Evolutionary conservation across 2,797 vertebrate species (phyloP).

Genomic region (Morus bassanus): DNA sequence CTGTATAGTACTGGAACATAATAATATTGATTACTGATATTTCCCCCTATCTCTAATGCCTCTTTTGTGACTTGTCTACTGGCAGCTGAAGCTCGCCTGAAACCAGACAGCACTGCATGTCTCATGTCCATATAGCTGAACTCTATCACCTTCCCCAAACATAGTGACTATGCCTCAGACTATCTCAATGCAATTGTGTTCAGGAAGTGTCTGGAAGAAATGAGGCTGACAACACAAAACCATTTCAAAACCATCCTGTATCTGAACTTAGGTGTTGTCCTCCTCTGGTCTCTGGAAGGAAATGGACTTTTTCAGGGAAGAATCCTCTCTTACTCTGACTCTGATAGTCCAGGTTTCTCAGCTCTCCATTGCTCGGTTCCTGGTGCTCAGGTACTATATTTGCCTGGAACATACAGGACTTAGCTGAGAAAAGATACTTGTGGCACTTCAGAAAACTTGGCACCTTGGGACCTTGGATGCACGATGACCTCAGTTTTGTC

Average conservation of each 20-base stretch:
- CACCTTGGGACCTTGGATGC: neutral
- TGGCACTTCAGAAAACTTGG: neutral
- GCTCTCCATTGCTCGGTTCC: neutral
- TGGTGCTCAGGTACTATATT: neutral
- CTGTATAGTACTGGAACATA: neutral
- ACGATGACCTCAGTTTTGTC: accelerated
- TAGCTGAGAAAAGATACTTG: neutral
- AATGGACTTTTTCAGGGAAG: neutral
- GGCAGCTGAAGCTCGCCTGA: neutral
- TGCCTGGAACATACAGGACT: neutral
- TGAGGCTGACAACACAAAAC: neutral
- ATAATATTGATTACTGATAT: neutral
- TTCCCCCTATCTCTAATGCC: neutral
- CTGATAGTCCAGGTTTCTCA: neutral
- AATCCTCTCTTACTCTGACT: neutral
- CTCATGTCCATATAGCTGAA: neutral
- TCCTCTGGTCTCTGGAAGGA: neutral
- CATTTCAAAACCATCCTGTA: neutral
- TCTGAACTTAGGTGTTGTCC: neutral
- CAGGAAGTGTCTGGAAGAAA: neutral
- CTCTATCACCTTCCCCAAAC: neutral
- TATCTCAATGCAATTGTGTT: neutral
- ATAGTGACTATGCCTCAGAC: accelerated
- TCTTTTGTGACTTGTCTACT: neutral
- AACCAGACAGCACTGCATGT: neutral